A percentile compares a stretch with the other conserved stretches of the same genome.
Conservation (phyloP, 1,140 invertebrate genomes). For the Drosophila repletoides region DNA sequence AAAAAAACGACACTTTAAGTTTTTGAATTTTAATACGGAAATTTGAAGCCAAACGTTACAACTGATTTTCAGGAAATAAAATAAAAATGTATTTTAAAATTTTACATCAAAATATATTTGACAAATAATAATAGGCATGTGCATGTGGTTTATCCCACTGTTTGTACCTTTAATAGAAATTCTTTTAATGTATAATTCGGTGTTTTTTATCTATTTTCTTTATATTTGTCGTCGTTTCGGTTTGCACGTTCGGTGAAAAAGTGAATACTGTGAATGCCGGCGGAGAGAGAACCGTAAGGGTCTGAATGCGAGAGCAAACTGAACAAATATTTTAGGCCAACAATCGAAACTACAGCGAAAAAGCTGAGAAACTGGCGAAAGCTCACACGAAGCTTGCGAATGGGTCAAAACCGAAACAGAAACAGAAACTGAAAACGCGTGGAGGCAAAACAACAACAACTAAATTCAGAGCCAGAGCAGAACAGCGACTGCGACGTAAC, state of each 20-base stretch:
- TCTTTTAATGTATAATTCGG: too few species aligned
- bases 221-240: constrained; percentile 16
- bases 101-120: too few species aligned
- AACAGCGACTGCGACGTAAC: neutral
- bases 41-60: neutral
- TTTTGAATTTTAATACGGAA: constrained; percentile 2
- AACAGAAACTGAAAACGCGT: constrained; percentile 16
- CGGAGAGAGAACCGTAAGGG: constrained; percentile 50
- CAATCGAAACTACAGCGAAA: constrained; percentile 47
- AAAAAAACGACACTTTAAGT: constrained; percentile 20
- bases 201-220: neutral
- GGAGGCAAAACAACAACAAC: constrained; percentile 5
- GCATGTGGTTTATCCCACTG: too few species aligned
- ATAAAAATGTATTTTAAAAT: too few species aligned
- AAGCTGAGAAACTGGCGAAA: too few species aligned
- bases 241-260: neutral
- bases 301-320: constrained; percentile 65
- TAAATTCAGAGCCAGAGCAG: neutral
- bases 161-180: too few species aligned
- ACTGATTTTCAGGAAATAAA: too few species aligned
- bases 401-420: constrained; percentile 49
- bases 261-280: neutral
- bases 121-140: too few species aligned
- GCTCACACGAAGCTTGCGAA: constrained; percentile 49
- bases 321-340: constrained; percentile 74